Evolutionary conservation across 2,888 invertebrate genomes (phyloP).

Genomic region (Polylopha cassiicola): DNA sequence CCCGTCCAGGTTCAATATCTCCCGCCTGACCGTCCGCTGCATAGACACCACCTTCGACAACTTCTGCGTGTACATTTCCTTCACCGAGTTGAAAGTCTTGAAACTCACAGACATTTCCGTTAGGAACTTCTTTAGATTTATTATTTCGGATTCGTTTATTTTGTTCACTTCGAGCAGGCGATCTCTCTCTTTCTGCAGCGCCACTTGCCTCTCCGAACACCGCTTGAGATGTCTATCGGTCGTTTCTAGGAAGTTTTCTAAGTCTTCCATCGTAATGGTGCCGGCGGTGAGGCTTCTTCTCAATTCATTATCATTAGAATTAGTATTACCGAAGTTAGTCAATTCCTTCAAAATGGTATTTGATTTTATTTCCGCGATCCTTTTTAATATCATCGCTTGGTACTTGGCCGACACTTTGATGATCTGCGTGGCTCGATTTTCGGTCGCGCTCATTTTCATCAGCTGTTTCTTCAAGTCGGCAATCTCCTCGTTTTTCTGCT

Average conservation of each 20-base stretch:
- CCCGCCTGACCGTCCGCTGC: slow-evolving; percentile 61
- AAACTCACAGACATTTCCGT: slow-evolving; percentile 60
- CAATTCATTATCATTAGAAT: slow-evolving; percentile 49
- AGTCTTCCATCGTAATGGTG: slow-evolving; percentile 62
- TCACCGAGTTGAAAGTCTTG: slow-evolving; percentile 57
- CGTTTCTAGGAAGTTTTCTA: slow-evolving; percentile 67
- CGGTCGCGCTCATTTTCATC: slow-evolving; percentile 56
- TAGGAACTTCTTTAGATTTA: slow-evolving; percentile 60
- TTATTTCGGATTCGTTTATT: slow-evolving; percentile 63
- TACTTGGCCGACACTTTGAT: slow-evolving; percentile 69
- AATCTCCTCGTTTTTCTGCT: slow-evolving; percentile 67
- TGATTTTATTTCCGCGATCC: slow-evolving; percentile 65
- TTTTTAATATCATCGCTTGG: slow-evolving; percentile 63
- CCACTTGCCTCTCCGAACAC: slow-evolving; percentile 57
- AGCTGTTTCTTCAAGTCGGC: slow-evolving; percentile 62
- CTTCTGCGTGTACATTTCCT: slow-evolving; percentile 60
- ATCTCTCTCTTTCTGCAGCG: slow-evolving; percentile 61
- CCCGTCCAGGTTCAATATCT: slow-evolving; percentile 55
- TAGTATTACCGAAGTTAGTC: slow-evolving; percentile 58
- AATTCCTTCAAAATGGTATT: slow-evolving; percentile 63
- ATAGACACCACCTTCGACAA: slow-evolving; percentile 54
- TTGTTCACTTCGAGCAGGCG: slow-evolving; percentile 56
- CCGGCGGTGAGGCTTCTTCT: slow-evolving; percentile 53
- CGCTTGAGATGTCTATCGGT: slow-evolving; percentile 60
- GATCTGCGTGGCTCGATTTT: slow-evolving; percentile 63